Percentiles rank a stretch among this genome's conserved stretches.
phyloP scores from a whole-genome alignment of 2,888 invertebrate species.

The Trissolcus brochymenae region DNA sequence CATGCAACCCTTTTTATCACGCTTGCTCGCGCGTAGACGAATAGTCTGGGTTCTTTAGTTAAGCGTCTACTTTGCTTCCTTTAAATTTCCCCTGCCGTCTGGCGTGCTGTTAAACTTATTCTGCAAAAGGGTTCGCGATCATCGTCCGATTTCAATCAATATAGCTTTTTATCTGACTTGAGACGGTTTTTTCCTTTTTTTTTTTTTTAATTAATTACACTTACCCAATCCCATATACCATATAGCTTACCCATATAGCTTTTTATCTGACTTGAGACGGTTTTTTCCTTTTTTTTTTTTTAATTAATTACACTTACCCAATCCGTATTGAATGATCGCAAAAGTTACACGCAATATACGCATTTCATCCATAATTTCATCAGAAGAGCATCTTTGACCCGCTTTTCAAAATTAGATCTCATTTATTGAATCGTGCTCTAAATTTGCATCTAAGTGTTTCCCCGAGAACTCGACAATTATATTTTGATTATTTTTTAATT shows the following conservation, averaged over 20 bases:
- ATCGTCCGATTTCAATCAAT: slow-evolving; percentile 18
- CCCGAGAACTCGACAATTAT: not conserved
- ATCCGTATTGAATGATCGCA: no score
- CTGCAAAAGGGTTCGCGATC: not conserved
- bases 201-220: no score
- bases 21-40: slow-evolving; percentile 26
- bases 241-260: no score
- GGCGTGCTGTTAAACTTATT: not conserved
- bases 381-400: slow-evolving; percentile 30
- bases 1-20: slow-evolving; percentile 30
- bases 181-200: not conserved
- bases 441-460: slow-evolving; percentile 8
- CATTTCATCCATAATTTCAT: slow-evolving; percentile 21
- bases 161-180: slow-evolving; percentile 4
- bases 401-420: slow-evolving; percentile 25
- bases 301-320: no score
- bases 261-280: not conserved
- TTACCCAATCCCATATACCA: no score
- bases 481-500: not conserved
- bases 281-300: not conserved
- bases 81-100: not conserved
- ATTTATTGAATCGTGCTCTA: slow-evolving; percentile 21
- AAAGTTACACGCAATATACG: slow-evolving; percentile 9
- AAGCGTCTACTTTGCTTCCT: slow-evolving; percentile 4
- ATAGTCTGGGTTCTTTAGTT: slow-evolving; percentile 15